phyloP scores from a whole-genome alignment of 2,797 vertebrate genomes.

The Graptemys geographica region DNA sequence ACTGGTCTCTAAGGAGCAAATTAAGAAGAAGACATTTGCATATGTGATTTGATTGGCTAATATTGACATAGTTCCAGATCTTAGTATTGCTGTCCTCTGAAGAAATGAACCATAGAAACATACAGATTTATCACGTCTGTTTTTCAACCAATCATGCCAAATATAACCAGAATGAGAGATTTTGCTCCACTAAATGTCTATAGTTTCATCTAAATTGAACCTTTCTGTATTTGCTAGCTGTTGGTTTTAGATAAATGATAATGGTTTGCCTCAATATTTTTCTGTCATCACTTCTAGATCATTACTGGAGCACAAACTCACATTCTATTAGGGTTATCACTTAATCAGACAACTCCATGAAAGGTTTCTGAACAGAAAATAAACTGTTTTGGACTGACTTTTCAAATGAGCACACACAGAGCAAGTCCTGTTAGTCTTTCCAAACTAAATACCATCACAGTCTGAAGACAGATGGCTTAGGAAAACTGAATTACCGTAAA shows the following conservation, averaged over 20 bases:
- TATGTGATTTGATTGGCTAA: background rate
- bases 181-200: background rate
- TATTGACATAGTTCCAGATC: background rate
- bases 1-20: background rate
- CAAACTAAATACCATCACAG: background rate
- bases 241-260: background rate
- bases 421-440: background rate
- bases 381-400: background rate
- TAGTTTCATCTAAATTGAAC: background rate
- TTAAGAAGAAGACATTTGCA: background rate
- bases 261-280: background rate
- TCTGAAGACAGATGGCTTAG: background rate
- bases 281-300: background rate
- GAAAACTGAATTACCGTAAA: background rate
- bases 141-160: background rate
- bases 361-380: background rate
- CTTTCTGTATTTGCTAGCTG: background rate
- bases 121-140: background rate
- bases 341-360: background rate
- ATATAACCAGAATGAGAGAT: background rate
- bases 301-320: background rate
- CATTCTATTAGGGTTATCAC: background rate
- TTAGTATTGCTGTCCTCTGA: background rate
- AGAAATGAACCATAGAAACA: background rate
- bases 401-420: background rate